Base-by-base conservation (phyloP, 2,113 vertebrate genomes). In the Leptodactylus fuscus region DNA sequence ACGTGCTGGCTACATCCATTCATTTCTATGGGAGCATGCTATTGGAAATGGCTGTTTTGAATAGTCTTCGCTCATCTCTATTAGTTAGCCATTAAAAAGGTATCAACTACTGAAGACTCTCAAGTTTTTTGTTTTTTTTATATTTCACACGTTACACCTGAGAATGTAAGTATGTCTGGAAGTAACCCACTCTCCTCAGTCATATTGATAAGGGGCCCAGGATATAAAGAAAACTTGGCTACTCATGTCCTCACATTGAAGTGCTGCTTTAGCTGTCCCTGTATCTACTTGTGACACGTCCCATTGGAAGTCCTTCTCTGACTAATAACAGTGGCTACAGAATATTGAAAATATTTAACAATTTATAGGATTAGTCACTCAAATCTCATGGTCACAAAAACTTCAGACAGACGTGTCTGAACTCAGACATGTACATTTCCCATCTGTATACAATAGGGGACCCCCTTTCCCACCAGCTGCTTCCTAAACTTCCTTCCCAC, bases 401-500 rank as follows among this genome's bases (percentile, higher is more conserved):
- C 20, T 22, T 69, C 16, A 69, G 65, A 7, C 36, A 85, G 34
- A 46, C 67, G 22, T 53, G n/a, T 69, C 46, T 79, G 34, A 79
- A 51, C 8, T 13, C 44, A 53, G 74, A 36, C 62, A 27, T 85
- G 76, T 67, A 70, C 16, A 18, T 85, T 41, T 70, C 48, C n/a
- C 48, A 62, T 67, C 46, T 55, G 60, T 71, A 80, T 85, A 85
- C 48, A 85, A 85, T 79, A 80, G 75, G 83, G 48, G 27, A 38
- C 75, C 75, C 70, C 75, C 12, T 79, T 67, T 67, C 75, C 76
- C 83, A 71, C 62, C 83, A 85, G 83, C 46, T 79, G 83, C 83
- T 85, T 85, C 83, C 83, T 85, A 85, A 79, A 85, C 76, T 85
- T 85, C 83, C 83, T 85, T 85, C 83, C 83, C 60, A 55, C 8